Base-by-base conservation (phyloP, 2,113 vertebrate species). In the Todiramphus chloris region DNA sequence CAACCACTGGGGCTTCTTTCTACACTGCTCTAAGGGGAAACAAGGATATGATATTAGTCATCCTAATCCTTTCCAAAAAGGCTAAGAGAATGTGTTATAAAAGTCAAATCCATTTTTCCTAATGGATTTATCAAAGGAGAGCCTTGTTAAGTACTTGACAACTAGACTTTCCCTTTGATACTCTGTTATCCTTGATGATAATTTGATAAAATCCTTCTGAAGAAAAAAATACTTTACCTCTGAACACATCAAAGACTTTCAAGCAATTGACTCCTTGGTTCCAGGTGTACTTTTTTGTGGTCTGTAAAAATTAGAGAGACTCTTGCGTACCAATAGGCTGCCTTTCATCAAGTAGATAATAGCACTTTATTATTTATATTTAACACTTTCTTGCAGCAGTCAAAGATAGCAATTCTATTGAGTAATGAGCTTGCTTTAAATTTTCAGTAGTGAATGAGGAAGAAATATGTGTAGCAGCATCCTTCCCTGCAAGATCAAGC, bases 1-100 rank as follows among this genome's bases (percentile, higher is more conserved):
- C 0, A 0, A 7, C 44, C 2, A 3, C 14, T 0, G 1, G 50
- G 43, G 17, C 13, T 81, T 82, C 55, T 58, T 39, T 69, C 50
- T 39, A 4, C 37, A 23, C 6, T 20, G 33, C 55, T 79, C 9
- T 20, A 50, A 83, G 64, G 21, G 44, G 67, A 96, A 76, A 53
- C 23, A 51, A 77, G 75, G 72, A 63, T 74, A 9, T 1, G 31
- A 73, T 74, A 28, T 50, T 33, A 35, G 75, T 41, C 0, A 0
- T 80, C 44, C n/a, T 92, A 58, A 83, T 77, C 41, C 55, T 66
- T 79, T 87, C 64, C 17, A 43, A 7, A 89, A 91, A 78, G 63
- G 17, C 39, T n/a, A 83, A 83, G 73, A n/a, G 25, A 91, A 70
- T 30, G 87, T 8, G 6, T 87, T 91, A 60, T 35, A 39, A 53